phyloP scores from a whole-genome alignment of 2,113 vertebrate species.

The Macrotus californicus region DNA sequence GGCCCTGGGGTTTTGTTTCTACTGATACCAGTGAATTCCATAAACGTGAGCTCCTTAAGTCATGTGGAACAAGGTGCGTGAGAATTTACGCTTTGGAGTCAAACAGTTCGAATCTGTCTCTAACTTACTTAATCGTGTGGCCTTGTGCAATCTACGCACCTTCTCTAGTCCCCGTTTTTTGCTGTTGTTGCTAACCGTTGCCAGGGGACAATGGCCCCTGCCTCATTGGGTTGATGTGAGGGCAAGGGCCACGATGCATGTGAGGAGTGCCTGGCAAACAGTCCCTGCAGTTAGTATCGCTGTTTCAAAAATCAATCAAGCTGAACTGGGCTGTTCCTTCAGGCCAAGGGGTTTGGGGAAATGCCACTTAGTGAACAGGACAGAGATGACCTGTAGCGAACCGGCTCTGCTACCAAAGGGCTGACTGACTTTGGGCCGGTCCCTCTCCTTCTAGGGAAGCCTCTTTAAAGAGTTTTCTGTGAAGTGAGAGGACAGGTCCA shows the following conservation, averaged over 20 bases:
- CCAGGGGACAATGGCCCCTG: neutral
- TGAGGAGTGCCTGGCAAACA: no score
- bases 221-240: neutral
- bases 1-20: neutral
- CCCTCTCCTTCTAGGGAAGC: neutral
- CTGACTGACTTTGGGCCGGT: neutral
- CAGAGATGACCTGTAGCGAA: neutral
- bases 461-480: neutral
- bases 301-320: neutral
- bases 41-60: neutral
- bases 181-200: neutral
- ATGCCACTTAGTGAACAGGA: neutral
- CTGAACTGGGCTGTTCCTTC: neutral
- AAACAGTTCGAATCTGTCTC: neutral
- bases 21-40: neutral
- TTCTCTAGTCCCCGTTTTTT: neutral
- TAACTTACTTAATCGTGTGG: neutral
- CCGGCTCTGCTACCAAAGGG: neutral
- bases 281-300: rapidly evolving
- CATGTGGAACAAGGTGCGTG: neutral
- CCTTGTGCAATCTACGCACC: neutral
- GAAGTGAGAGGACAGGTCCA: neutral
- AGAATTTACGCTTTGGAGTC: neutral
- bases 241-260: rapidly evolving
- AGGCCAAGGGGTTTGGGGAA: neutral